Evolutionary conservation across 2,888 invertebrate species (phyloP).

Genomic region (Heliconius cydno): DNA sequence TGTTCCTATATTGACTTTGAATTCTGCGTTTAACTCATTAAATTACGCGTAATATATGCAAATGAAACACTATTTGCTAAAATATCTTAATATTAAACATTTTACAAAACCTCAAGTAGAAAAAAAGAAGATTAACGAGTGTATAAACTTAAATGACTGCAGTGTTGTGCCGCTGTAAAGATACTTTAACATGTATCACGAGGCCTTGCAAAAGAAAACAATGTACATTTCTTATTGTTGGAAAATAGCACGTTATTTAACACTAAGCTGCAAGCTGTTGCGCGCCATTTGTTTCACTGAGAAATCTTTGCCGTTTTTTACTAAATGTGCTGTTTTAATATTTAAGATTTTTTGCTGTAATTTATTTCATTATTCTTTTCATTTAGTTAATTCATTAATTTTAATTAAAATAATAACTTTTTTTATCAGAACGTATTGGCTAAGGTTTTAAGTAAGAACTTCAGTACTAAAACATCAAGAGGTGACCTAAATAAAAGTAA

Average conservation of each 20-base stretch:
- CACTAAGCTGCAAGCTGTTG: constrained; percentile 44
- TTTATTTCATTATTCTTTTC: constrained; percentile 4
- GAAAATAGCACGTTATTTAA: constrained; percentile 43
- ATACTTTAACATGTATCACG: constrained; percentile 43
- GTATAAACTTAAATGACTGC: constrained; percentile 31
- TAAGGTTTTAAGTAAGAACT: background rate
- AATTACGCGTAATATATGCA: too few relatives aligned
- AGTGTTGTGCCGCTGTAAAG: constrained; percentile 32
- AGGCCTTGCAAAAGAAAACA: constrained; percentile 37
- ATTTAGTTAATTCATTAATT: background rate
- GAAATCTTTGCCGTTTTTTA: constrained; percentile 38
- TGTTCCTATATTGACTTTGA: too few relatives aligned
- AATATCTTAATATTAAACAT: background rate
- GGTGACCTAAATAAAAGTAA: constrained; percentile 70
- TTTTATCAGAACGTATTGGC: background rate
- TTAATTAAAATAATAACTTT: background rate
- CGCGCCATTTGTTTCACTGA: constrained; percentile 41
- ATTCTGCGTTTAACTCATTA: too few relatives aligned
- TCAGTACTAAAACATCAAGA: constrained; percentile 69
- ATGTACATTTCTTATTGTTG: constrained; percentile 42
- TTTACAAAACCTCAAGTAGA: constrained; percentile 1
- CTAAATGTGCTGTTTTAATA: constrained; percentile 31
- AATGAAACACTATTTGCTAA: background rate
- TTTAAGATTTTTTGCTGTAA: constrained; percentile 24
- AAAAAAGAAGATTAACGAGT: constrained; percentile 23